Percentiles rank a stretch among this genome's conserved stretches.
Evolutionary conservation across 2,113 vertebrate genomes (phyloP).

Genomic region (Cichladusa arquata): DNA sequence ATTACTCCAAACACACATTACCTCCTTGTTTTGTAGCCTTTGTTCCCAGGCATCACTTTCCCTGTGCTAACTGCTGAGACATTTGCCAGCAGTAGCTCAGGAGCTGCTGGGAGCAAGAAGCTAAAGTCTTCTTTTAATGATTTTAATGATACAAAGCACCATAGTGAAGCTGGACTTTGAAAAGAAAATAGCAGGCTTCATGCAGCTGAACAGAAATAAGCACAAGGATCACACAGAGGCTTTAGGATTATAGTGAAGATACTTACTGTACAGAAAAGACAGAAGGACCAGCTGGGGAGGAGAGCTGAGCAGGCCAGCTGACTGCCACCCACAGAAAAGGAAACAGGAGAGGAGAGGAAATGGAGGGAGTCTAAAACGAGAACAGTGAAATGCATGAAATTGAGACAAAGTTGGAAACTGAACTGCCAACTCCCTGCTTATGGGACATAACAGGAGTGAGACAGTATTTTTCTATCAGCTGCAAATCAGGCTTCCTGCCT

Average conservation of each 20-base stretch:
- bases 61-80: neutral
- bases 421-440: neutral
- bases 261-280: constrained; percentile 66
- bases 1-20: neutral
- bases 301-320: constrained; percentile 46
- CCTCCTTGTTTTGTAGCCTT: neutral
- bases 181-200: constrained; percentile 7
- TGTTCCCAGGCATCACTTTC: neutral
- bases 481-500: neutral
- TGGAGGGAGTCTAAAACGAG: constrained; percentile 15
- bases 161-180: neutral
- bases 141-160: neutral
- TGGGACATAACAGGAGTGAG: neutral
- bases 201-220: neutral
- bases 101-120: neutral
- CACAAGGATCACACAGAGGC: neutral
- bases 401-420: neutral
- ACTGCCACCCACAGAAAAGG: constrained; percentile 24
- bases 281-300: constrained; percentile 34
- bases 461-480: neutral
- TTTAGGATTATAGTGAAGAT: neutral
- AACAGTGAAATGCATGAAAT: constrained; percentile 27
- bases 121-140: neutral
- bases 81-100: neutral
- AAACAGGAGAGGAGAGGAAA: constrained; percentile 32